Base-by-base conservation (phyloP, 2,888 invertebrate genomes). In the Coecobrya sp. region DNA sequence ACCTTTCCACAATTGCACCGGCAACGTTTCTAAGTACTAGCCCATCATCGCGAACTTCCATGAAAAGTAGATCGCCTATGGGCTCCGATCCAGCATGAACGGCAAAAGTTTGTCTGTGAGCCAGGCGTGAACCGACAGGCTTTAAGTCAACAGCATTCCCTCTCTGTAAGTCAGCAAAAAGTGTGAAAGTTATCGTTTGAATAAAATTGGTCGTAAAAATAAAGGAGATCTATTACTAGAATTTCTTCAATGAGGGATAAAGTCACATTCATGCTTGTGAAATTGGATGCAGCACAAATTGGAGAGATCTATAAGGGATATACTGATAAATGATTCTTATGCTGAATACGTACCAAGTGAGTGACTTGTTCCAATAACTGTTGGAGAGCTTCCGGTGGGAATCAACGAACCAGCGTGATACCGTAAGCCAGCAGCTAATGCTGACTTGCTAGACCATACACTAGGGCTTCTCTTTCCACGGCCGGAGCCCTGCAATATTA, bases 111-210 rank as follows among this genome's bases (percentile, higher is more conserved):
- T 99, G 99, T 86, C 99, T 97, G 95, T 99, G 99, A 96, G 99
- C 97, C 95, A 99, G 97, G 25, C 99, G 97, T 89, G 99, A 99
- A 0, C 98, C 98, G 93, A 99, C 96, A 10, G 99, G 99, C 96
- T 99, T 99, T 95, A 99, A 96, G 95, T 99, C 99, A 93, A 99
- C 99, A 95, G 99, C 99, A 96, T 99, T 99, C 76, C 99, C 99
- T 96, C 98, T 98, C 99, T 99, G 96, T 36, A n/a, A 25, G 55
- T 16, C n/a, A 30, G 13, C 52, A 25, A 55, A 70, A 11, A 49
- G 65, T 16, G 11, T 27, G 30, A 45, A 19, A 59, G 19, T 52
- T 52, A 52, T 79, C 27, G 52, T 52, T 49, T 19, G 42, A 73
- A 22, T 42, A 4, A 73, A 73, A 45, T 3, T 16, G 25, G 27